Conservation (phyloP, 2,113 vertebrate genomes). For the Talpa occidentalis region DNA sequence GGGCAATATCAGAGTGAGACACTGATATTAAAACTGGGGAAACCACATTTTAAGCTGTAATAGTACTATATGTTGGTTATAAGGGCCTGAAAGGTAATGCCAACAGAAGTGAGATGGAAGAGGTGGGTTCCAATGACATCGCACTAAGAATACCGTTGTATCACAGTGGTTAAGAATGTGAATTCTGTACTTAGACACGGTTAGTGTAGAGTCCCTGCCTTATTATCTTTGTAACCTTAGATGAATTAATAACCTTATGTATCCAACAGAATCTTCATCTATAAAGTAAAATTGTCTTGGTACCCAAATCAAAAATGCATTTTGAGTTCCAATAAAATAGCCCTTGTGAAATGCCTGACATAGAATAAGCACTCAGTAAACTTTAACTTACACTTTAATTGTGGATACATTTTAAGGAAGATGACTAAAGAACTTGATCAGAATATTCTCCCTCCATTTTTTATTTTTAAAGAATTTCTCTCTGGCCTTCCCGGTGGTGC, state of each 20-base stretch:
- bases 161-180: background rate
- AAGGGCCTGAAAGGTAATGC: background rate
- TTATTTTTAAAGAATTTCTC: background rate
- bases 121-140: background rate
- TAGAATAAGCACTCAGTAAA: background rate
- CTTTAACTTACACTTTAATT: background rate
- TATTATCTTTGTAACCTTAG: constrained; percentile 13
- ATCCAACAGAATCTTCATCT: background rate
- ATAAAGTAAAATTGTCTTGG: background rate
- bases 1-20: background rate
- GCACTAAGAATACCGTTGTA: background rate
- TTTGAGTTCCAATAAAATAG: constrained; percentile 25
- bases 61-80: background rate
- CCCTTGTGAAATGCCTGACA: background rate
- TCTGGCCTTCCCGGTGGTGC: no score
- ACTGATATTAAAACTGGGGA: constrained; percentile 13
- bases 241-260: constrained; percentile 1
- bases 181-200: background rate
- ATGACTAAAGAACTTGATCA: background rate
- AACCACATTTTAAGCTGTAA: background rate
- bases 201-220: background rate
- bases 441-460: background rate
- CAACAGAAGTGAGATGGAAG: background rate
- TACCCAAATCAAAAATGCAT: background rate
- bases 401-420: background rate